Conservation (phyloP, 2,888 invertebrate genomes). For the Scaptomyza caliginosa region DNA sequence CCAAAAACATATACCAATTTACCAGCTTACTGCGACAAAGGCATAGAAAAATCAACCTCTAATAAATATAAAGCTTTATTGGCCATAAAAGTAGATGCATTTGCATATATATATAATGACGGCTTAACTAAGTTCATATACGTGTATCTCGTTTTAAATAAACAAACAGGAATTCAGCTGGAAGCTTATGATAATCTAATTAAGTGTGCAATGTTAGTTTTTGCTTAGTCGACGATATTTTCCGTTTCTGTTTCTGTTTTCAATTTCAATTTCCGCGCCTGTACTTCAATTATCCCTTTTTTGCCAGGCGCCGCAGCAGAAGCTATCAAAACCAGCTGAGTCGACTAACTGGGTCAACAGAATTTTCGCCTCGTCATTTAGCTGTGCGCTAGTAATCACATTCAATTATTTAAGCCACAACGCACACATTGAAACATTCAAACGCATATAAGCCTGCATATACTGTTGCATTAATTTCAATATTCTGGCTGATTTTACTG, state of each 20-base stretch:
- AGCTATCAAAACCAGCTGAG: constrained; percentile 48
- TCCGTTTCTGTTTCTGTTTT: constrained; percentile 38
- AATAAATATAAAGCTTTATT: background rate
- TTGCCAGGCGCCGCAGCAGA: constrained; percentile 1
- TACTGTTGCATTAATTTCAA: constrained; percentile 60
- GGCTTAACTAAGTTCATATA: background rate
- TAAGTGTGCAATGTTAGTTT: constrained; percentile 32
- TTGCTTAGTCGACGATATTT: constrained; percentile 47
- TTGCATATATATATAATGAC: background rate
- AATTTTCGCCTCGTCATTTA: constrained; percentile 54
- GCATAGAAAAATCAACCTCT: background rate
- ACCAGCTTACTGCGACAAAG: constrained; percentile 1
- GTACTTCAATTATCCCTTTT: constrained; percentile 66
- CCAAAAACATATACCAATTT: constrained; percentile 3
- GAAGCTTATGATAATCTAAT: constrained; percentile 48
- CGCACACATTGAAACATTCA: background rate
- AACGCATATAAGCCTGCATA: constrained; percentile 14
- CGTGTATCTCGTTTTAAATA: background rate
- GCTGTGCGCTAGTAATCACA: constrained; percentile 62
- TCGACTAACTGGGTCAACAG: constrained; percentile 66
- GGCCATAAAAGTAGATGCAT: background rate
- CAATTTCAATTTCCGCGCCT: constrained; percentile 72
- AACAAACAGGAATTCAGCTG: background rate
- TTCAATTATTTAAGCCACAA: constrained; percentile 67
- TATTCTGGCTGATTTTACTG: constrained; percentile 70